Percentiles rank a stretch among this genome's conserved stretches.
Conservation (phyloP, 2,888 invertebrate genomes). For the Xiphydria camelus region DNA sequence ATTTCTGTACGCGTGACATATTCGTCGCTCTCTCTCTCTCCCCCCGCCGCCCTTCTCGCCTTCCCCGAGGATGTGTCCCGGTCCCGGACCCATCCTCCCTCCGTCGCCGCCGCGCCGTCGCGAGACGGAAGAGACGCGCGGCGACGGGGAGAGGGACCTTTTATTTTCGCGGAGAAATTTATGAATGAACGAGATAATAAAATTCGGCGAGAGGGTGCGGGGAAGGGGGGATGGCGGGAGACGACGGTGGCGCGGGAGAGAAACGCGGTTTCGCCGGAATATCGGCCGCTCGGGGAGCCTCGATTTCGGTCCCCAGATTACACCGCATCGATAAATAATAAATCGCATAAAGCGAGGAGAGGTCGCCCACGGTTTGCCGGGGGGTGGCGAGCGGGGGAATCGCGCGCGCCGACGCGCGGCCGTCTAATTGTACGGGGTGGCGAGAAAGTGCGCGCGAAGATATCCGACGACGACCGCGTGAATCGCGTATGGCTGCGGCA, state of each 20-base stretch:
- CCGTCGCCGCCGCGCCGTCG: no score
- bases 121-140: no score
- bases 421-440: not conserved
- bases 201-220: no score
- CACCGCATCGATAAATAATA: conserved; percentile 41
- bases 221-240: conserved; percentile 33
- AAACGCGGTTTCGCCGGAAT: conserved; percentile 27
- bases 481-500: no score
- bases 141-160: conserved; percentile 36
- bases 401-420: not conserved
- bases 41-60: no score
- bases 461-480: no score
- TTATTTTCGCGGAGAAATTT: conserved; percentile 51
- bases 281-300: conserved; percentile 32
- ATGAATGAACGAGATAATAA: conserved; percentile 53
- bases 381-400: no score
- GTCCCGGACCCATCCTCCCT: no score
- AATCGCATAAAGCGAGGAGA: conserved; percentile 15
- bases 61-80: no score
- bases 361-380: no score
- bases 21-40: no score
- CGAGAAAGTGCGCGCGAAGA: not conserved
- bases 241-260: conserved; percentile 32
- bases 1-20: no score
- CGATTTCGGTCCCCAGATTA: conserved; percentile 36